A percentile compares a stretch with the other conserved stretches of the same genome.
Conservation (phyloP, 2,888 invertebrate species). For the Pristionchus maxplancki region DNA sequence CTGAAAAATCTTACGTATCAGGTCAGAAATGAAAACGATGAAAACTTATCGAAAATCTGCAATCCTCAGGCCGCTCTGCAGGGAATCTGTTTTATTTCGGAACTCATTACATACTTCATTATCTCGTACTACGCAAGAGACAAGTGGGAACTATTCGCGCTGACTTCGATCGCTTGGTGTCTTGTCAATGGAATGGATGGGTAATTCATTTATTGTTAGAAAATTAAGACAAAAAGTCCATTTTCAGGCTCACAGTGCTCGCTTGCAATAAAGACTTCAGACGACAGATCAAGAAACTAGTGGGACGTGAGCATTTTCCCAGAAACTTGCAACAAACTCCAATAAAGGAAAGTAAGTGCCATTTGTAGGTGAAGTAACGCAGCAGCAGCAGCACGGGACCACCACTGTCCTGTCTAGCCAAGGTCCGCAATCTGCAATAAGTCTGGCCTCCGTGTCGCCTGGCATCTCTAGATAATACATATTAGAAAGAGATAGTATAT, state of each 20-base stretch:
- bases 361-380: neutral
- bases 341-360: neutral
- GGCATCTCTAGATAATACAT: too few species aligned
- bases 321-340: too few species aligned
- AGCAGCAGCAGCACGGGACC: neutral
- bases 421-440: neutral
- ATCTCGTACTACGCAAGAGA: neutral
- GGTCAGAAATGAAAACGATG: neutral
- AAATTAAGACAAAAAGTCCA: neutral
- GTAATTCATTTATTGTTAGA: neutral
- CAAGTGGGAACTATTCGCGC: neutral
- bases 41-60: too few species aligned
- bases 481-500: too few species aligned
- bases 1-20: neutral
- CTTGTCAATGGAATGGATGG: neutral
- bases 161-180: neutral
- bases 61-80: neutral
- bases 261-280: neutral
- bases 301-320: neutral
- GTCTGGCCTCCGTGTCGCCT: too few species aligned
- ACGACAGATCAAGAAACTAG: neutral
- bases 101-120: neutral
- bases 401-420: neutral
- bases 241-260: neutral
- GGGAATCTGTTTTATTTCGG: neutral